Conservation (phyloP, 2,888 invertebrate species). For the Nemotelus nigrinus region DNA sequence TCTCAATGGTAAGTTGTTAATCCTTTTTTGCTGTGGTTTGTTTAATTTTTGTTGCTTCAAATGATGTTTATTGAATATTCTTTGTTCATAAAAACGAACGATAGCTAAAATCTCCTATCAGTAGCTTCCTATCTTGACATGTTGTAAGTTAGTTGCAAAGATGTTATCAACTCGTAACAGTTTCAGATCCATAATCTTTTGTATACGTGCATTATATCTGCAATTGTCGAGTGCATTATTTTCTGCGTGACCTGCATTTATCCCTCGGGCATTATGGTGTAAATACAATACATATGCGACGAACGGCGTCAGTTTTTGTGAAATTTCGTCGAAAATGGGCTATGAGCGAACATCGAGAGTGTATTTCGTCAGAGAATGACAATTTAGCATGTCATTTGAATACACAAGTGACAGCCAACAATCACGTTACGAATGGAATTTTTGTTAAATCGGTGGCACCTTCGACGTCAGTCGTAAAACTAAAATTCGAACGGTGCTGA, state of each 20-base stretch:
- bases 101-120: background rate
- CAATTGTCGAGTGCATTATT: background rate
- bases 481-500: too few relatives aligned
- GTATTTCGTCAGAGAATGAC: too few relatives aligned
- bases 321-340: background rate
- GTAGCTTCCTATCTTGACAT: background rate
- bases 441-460: too few relatives aligned
- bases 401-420: too few relatives aligned
- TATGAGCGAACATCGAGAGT: background rate
- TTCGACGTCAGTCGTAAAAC: too few relatives aligned
- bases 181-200: constrained; percentile 2
- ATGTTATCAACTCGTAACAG: constrained; percentile 5
- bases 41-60: background rate
- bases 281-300: background rate
- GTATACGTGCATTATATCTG: background rate
- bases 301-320: too few relatives aligned
- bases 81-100: background rate
- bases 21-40: background rate
- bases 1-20: constrained; percentile 82
- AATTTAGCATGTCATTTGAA: too few relatives aligned
- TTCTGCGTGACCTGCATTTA: constrained; percentile 8
- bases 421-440: too few relatives aligned
- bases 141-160: background rate
- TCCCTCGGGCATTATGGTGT: background rate
- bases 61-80: background rate